phyloP scores from a whole-genome alignment of 2,888 invertebrate genomes.

The Muschampia plurimacula region DNA sequence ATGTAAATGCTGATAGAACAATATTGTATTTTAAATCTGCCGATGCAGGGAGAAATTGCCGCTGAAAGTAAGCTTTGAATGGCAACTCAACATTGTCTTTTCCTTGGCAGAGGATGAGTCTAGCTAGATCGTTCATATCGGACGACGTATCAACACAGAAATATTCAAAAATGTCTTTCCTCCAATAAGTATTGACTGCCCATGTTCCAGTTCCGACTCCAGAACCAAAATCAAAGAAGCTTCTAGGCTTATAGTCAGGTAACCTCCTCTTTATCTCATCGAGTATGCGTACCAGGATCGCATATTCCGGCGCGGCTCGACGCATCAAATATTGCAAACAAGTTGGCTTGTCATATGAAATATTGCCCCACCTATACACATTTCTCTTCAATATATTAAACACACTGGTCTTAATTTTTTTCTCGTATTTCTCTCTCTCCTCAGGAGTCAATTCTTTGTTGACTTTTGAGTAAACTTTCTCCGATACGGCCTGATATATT shows the following conservation, averaged over 20 bases:
- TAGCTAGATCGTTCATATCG: slow-evolving; percentile 93
- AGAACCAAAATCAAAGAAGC: slow-evolving; percentile 96
- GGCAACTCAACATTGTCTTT: slow-evolving; percentile 86
- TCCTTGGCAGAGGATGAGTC: slow-evolving; percentile 88
- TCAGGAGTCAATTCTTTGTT: slow-evolving; percentile 58
- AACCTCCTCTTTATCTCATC: slow-evolving; percentile 89
- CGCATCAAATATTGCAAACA: slow-evolving; percentile 89
- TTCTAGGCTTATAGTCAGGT: slow-evolving; percentile 89
- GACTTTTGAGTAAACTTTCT: slow-evolving; percentile 59
- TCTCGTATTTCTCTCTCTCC: slow-evolving; percentile 71
- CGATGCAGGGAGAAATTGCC: slow-evolving; percentile 93
- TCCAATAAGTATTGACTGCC: slow-evolving; percentile 92
- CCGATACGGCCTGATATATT: slow-evolving; percentile 68
- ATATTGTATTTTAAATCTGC: slow-evolving; percentile 89
- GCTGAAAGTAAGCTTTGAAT: slow-evolving; percentile 88
- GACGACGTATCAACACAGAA: slow-evolving; percentile 93
- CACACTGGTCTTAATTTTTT: slow-evolving; percentile 82
- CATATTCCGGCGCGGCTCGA: slow-evolving; percentile 91
- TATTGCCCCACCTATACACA: slow-evolving; percentile 90
- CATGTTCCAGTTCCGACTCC: slow-evolving; percentile 95
- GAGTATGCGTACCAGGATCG: slow-evolving; percentile 89
- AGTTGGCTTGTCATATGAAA: slow-evolving; percentile 88
- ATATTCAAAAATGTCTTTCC: slow-evolving; percentile 90
- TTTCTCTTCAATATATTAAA: slow-evolving; percentile 85
- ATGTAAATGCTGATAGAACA: slow-evolving; percentile 91